Conservation (phyloP, 2,113 vertebrate species). For the Albula glossodonta region DNA sequence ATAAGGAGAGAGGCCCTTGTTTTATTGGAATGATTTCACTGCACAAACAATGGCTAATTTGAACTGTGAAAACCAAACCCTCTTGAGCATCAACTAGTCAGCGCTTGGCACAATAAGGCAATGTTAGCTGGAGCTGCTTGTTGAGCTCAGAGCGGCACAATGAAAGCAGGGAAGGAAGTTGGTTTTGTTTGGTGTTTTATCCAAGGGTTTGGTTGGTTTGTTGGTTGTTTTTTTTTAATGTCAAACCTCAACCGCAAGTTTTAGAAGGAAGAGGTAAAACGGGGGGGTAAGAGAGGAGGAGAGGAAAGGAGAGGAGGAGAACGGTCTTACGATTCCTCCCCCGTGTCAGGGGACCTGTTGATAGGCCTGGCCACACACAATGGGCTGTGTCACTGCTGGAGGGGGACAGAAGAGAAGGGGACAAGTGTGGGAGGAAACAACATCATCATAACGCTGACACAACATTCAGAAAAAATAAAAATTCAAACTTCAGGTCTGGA, state of each 20-base stretch:
- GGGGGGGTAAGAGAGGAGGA: neutral
- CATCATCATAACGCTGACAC: slow-evolving; percentile 17
- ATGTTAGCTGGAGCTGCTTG: neutral
- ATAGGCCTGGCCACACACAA: slow-evolving; percentile 18
- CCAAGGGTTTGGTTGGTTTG: neutral
- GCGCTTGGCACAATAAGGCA: neutral
- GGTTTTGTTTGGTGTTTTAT: slow-evolving; percentile 12
- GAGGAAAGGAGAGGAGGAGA: slow-evolving; percentile 2
- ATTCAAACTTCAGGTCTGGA: neutral
- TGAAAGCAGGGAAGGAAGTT: neutral
- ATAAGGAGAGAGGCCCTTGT: neutral
- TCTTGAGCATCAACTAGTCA: neutral
- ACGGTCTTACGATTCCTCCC: slow-evolving; percentile 17
- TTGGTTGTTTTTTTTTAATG: slow-evolving; percentile 15
- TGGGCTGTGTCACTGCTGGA: slow-evolving; percentile 30
- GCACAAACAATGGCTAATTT: neutral
- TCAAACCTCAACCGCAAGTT: slow-evolving; percentile 21
- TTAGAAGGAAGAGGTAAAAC: neutral
- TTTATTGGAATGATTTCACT: neutral
- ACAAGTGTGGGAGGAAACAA: slow-evolving; percentile 10
- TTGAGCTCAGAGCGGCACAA: neutral
- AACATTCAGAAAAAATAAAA: neutral
- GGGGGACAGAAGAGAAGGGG: slow-evolving; percentile 23
- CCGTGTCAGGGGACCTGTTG: slow-evolving; percentile 17
- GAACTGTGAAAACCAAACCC: neutral